Base-by-base conservation (phyloP, 2,888 invertebrate genomes). In the Agriotes lineatus region DNA sequence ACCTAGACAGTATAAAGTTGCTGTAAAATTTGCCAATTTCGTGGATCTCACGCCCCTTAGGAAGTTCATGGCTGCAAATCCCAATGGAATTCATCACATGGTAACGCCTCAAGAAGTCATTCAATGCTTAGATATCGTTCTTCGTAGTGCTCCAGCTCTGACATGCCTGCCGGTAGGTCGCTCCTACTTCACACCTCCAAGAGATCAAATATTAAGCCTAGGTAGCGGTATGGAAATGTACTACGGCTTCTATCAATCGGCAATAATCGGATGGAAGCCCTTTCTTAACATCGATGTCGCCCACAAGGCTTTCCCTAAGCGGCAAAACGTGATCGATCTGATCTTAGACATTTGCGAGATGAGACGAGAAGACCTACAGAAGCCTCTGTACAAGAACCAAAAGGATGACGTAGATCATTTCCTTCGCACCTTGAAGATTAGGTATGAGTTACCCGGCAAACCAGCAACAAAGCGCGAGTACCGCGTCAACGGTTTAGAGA, bases 191-290 rank as follows among this genome's bases (percentile, higher is more conserved):
- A 89, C 88, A 22, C 84, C 75, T 74, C 0, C 74, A 3, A 6
- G 33, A 12, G 50, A 20, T 5, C 37, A 42, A 39, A 88, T 87
- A 50, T 84, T 87, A 72, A 86, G 87, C 78, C 86, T 99, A 7
- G 90, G 92, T 0, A 91, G 90, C 48, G 96, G 97, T 0, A 86
- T 95, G 77, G 95, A 97, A 82, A 90, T 97, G 79, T 97, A 97
- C 93, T 90, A 93, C 67, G 99, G 99, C 4, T 90, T 96, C 79
- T 99, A 95, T 85, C 97, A 97, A 83, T 94, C 95, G 7, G 95
- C 96, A 0, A 90, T 96, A 71, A 90, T 97, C 58, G 96, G 96
- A 6, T 94, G 95, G 88, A 90, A 89, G 75, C 93, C 95, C 57
- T 93, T 92, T 82, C 84, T 99, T 37, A 99, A 99, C 82, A 90